Evolutionary conservation across 2,113 vertebrate species (phyloP).

Genomic region (Sorex fumeus): DNA sequence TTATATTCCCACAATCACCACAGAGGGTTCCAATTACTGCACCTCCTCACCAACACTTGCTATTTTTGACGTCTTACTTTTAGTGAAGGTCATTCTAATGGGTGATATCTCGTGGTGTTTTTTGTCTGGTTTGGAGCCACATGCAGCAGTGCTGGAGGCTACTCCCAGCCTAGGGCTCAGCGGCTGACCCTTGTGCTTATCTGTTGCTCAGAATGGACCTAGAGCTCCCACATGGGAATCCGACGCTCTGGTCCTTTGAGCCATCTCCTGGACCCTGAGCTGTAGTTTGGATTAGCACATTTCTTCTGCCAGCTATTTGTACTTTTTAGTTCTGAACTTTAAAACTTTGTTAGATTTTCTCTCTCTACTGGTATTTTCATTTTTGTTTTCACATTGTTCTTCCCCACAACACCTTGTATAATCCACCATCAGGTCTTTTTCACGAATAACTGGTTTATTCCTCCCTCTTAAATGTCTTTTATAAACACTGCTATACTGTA

Average conservation of each 20-base stretch:
- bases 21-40: not conserved
- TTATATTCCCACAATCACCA: not conserved
- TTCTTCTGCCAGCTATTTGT: not conserved
- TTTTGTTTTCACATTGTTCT: not conserved
- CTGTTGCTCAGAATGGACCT: too few species aligned
- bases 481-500: not conserved
- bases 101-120: not conserved
- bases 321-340: constrained; percentile 1
- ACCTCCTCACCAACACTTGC: not conserved
- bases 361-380: not conserved
- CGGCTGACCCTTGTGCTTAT: too few species aligned
- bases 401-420: not conserved
- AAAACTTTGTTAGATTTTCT: too few species aligned
- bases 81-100: not conserved
- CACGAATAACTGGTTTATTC: constrained; percentile 13
- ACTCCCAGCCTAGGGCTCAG: too few species aligned
- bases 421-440: not conserved
- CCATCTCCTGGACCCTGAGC: too few species aligned
- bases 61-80: constrained; percentile 1
- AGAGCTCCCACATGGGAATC: too few species aligned
- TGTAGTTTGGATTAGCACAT: not conserved
- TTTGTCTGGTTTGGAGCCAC: too few species aligned
- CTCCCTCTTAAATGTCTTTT: not conserved
- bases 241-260: too few species aligned
- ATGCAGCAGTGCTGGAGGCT: too few species aligned